phyloP scores from a whole-genome alignment of 2,113 vertebrate genomes.

The Rhinopomastus cyanomelas region DNA sequence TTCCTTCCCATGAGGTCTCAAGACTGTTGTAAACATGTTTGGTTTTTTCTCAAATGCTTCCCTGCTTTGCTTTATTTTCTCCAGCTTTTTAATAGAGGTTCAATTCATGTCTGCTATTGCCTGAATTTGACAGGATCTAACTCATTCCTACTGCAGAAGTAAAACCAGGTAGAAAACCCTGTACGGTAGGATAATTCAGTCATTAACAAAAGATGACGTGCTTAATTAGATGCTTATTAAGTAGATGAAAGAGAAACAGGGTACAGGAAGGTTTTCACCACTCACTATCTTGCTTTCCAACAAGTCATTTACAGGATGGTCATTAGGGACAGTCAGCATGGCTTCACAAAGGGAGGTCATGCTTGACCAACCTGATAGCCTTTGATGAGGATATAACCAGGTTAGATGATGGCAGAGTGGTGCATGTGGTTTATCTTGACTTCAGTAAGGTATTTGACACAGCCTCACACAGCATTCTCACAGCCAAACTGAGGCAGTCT shows the following conservation, averaged over 20 bases:
- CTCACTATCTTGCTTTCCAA: background rate
- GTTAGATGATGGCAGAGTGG: too few relatives aligned
- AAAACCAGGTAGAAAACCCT: background rate
- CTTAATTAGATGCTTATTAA: background rate
- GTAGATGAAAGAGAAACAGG: background rate
- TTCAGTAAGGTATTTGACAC: too few relatives aligned
- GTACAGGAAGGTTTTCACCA: background rate
- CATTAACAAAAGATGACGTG: background rate
- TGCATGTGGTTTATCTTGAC: too few relatives aligned
- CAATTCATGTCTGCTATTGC: background rate
- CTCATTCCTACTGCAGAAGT: background rate
- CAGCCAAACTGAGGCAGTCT: too few relatives aligned
- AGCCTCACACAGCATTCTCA: too few relatives aligned
- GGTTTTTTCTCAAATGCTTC: background rate
- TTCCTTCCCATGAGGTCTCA: background rate
- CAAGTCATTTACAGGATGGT: too few relatives aligned
- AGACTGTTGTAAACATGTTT: background rate
- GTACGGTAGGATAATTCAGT: background rate
- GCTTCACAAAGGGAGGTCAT: too few relatives aligned
- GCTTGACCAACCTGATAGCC: too few relatives aligned
- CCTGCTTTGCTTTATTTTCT: background rate
- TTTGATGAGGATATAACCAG: too few relatives aligned
- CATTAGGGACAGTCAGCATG: too few relatives aligned
- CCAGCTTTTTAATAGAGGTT: background rate
- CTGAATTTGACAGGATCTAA: background rate